Base-by-base conservation (phyloP, 2,888 invertebrate species). In the Pristionchus exspectatus region DNA sequence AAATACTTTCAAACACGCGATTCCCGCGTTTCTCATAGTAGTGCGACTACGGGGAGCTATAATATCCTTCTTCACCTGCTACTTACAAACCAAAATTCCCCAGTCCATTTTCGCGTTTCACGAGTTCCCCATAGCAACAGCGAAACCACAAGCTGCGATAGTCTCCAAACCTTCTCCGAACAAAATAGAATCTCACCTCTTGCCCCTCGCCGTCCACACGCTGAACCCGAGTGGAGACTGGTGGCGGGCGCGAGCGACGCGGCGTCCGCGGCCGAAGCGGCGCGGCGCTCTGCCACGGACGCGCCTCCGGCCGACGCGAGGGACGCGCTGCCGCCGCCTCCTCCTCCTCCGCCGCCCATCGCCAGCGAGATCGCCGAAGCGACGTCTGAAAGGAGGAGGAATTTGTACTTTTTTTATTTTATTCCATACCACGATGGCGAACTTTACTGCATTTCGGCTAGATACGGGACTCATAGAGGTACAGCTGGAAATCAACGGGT, bases 201-300 rank as follows among this genome's bases (percentile, higher is more conserved):
- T 87, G 33, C 72, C 87, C 56, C 87, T 84, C 4, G 91, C 92
- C 18, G 90, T 86, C n/a, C 90, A 89, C 87, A 87, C 95, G 96
- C 93, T 97, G 97, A 33, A 59, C 33, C 91, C 92, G 85, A 92
- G 50, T 92, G 91, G 33, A 92, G 88, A 18, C 91, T 91, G 66
- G 97, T 97, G 87, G 96, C 97, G 92, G 97, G 97, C 93, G 96
- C 96, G 88, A 97, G 97, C 94, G 91, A 91, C n/a, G 96, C 96
- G 92, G 95, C 97, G 85, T 96, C 96, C 5, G 44, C 72, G 16
- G 30, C 72, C 96, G 97, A n/a, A 96, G 97, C 96, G 38, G 74
- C 87, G n/a, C 89, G 63, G 38, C 63, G 24, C 86, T 50, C 86
- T 59, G 66, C 10, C 66, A 27, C 69, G 69, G 27, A 10, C 66